phyloP scores from a whole-genome alignment of 2,888 invertebrate genomes.

The Agrotis ipsilon region DNA sequence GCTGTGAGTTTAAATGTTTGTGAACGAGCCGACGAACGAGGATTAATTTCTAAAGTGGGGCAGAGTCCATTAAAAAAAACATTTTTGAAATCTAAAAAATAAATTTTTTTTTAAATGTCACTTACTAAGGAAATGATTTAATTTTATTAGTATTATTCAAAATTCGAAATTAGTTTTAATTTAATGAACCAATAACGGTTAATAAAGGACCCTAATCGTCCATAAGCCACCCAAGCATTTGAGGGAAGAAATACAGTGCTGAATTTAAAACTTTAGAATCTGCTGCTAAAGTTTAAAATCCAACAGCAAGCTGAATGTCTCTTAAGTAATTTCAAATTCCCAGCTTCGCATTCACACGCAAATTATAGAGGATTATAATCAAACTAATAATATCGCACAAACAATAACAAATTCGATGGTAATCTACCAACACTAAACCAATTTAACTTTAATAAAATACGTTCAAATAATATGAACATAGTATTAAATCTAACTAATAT shows the following conservation, averaged over 20 bases:
- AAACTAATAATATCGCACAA: background rate
- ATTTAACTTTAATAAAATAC: slow-evolving; percentile 37
- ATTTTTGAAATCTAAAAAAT: too few relatives aligned
- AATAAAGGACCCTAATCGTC: background rate
- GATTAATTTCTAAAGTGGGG: too few relatives aligned
- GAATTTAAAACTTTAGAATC: background rate
- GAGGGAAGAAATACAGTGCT: background rate
- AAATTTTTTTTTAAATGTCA: too few relatives aligned
- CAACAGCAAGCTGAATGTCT: background rate
- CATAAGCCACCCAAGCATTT: background rate
- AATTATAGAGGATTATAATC: slow-evolving; percentile 2
- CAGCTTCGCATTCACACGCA: slow-evolving; percentile 1
- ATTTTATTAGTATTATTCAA: background rate
- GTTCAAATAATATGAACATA: slow-evolving; percentile 29
- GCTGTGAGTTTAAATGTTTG: too few relatives aligned
- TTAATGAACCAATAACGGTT: background rate
- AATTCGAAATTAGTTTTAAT: background rate
- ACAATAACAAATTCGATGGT: background rate
- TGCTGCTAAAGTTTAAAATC: background rate
- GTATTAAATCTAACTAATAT: background rate
- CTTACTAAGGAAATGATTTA: too few relatives aligned
- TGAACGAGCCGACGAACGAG: too few relatives aligned
- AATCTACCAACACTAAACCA: slow-evolving; percentile 24
- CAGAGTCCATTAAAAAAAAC: too few relatives aligned
- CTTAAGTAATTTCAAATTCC: background rate